Evolutionary conservation across 2,888 invertebrate genomes (phyloP).

Genomic region (Hyposoter didymator): DNA sequence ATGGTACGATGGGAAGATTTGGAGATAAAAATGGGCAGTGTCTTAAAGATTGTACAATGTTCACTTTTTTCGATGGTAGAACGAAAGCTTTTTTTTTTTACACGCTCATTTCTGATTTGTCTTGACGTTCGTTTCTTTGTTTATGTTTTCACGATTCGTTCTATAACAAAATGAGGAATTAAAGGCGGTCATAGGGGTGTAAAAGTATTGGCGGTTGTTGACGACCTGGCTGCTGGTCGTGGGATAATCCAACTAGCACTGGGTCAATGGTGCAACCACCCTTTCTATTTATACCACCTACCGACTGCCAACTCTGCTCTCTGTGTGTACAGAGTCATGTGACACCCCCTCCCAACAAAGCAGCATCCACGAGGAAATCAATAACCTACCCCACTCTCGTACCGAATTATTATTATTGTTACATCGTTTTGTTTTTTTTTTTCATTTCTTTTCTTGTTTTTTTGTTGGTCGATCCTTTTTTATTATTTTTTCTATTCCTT

Average conservation of each 20-base stretch:
- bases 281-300: slow-evolving; percentile 81
- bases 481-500: slow-evolving; percentile 40
- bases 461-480: slow-evolving; percentile 28
- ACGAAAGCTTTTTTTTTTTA: slow-evolving; percentile 13
- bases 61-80: slow-evolving; percentile 43
- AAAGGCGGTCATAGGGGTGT: slow-evolving; percentile 69
- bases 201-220: slow-evolving; percentile 63
- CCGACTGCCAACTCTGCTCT: slow-evolving; percentile 70
- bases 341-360: slow-evolving; percentile 76
- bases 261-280: slow-evolving; percentile 83
- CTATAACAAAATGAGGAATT: slow-evolving; percentile 59
- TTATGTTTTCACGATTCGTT: slow-evolving; percentile 29
- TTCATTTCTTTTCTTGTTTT: slow-evolving; percentile 6
- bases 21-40: slow-evolving; percentile 78
- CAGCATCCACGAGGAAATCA: slow-evolving; percentile 79
- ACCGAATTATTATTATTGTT: slow-evolving; percentile 46
- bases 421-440: slow-evolving; percentile 25
- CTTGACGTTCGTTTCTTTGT: slow-evolving; percentile 15
- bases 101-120: neutral
- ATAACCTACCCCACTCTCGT: slow-evolving; percentile 78
- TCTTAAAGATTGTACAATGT: slow-evolving; percentile 73
- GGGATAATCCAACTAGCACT: slow-evolving; percentile 81
- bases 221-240: slow-evolving; percentile 78
- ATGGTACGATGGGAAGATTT: slow-evolving; percentile 57
- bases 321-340: slow-evolving; percentile 77